Percentiles rank a stretch among this genome's conserved stretches.
Conservation (phyloP, 2,888 invertebrate species). For the Camptogramma bilineatum region DNA sequence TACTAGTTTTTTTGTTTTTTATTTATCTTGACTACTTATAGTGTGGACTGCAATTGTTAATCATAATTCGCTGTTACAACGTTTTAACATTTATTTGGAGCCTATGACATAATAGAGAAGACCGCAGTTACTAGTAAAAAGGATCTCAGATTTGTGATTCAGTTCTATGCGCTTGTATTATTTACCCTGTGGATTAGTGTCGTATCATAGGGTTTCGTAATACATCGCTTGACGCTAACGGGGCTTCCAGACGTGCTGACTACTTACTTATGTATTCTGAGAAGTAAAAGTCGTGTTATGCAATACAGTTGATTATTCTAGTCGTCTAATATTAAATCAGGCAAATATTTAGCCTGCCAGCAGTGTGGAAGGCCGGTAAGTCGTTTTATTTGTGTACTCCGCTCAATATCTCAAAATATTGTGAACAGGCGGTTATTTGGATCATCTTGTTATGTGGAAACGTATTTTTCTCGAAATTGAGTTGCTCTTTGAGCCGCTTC, state of each 20-base stretch:
- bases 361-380: slow-evolving; percentile 5
- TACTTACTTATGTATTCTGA: background rate
- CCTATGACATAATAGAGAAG: no score
- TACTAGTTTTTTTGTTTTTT: no score
- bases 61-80: no score
- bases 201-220: slow-evolving; percentile 6
- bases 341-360: background rate
- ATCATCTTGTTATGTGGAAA: slow-evolving; percentile 21
- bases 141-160: background rate
- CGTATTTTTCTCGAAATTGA: slow-evolving; percentile 24
- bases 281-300: background rate
- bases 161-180: background rate
- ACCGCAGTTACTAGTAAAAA: no score
- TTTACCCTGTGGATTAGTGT: slow-evolving; percentile 1
- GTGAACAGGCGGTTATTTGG: slow-evolving; percentile 22
- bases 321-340: background rate
- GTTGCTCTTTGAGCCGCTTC: slow-evolving; percentile 18
- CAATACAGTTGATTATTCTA: background rate
- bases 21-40: no score
- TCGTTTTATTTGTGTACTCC: slow-evolving; percentile 20
- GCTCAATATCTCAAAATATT: slow-evolving; percentile 22
- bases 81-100: no score
- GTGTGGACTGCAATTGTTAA: no score
- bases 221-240: slow-evolving; percentile 10
- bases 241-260: slow-evolving; percentile 5